Evolutionary conservation across 2,113 vertebrate species (phyloP).

Genomic region (Morone saxatilis): DNA sequence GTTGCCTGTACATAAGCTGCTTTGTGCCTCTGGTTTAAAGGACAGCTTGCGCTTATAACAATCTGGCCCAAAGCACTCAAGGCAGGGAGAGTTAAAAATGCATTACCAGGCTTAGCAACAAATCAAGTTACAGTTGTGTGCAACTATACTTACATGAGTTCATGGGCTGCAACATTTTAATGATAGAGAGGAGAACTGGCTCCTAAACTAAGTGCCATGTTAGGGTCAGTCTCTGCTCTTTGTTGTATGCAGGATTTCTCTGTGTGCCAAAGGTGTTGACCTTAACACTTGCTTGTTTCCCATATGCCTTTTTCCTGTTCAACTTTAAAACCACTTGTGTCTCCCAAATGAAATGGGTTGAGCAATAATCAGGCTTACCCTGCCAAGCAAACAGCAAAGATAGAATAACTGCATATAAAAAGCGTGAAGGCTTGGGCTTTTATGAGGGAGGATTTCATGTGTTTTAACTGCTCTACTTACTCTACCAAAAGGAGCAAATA

Average conservation of each 20-base stretch:
- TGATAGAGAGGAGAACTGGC: conserved; percentile 1
- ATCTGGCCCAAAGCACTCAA: conserved; percentile 35
- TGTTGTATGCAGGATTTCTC: conserved; percentile 28
- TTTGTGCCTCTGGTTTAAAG: conserved; percentile 38
- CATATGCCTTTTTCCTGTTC: conserved; percentile 13
- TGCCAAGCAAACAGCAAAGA: conserved; percentile 17
- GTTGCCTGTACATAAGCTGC: conserved; percentile 29
- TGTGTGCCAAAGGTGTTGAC: conserved; percentile 37
- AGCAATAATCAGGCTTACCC: conserved; percentile 21
- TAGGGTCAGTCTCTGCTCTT: conserved; percentile 13
- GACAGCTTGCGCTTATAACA: conserved; percentile 47
- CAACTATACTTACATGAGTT: conserved; percentile 6
- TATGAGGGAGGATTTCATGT: conserved; percentile 2
- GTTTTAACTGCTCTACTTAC: neutral
- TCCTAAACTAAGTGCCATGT: conserved; percentile 6
- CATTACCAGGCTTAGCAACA: conserved; percentile 49
- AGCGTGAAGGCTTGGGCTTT: neutral
- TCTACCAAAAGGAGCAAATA: neutral
- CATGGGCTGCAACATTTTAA: conserved; percentile 8
- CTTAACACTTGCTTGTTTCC: conserved; percentile 24
- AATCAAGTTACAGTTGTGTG: conserved; percentile 28
- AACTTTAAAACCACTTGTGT: conserved; percentile 13
- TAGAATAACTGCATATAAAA: conserved; percentile 15
- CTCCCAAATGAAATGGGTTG: conserved; percentile 36
- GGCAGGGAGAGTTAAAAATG: conserved; percentile 55